These are phyloP conservation scores for Porites rus DNA, from an alignment of 92 coral and sea anemone genomes.

Conservation along the genomic window DNA sequence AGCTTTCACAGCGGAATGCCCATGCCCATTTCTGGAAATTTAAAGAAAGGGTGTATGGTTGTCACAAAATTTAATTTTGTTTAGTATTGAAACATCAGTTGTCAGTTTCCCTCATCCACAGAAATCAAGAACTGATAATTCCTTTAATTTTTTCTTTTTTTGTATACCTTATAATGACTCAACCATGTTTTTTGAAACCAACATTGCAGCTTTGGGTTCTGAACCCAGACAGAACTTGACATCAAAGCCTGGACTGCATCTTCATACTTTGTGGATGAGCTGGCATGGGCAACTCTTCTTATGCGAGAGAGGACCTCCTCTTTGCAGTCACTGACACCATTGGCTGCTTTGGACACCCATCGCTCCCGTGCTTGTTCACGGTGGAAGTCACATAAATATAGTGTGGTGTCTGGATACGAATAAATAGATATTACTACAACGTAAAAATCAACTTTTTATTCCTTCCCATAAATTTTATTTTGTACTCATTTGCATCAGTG, in stretches of 20 bases:
- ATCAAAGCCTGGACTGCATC: constrained; percentile 44
- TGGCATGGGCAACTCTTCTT: constrained; percentile 46
- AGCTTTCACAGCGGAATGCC: constrained; percentile 59
- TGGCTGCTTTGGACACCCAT: constrained; percentile 51
- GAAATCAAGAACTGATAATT: too few species aligned
- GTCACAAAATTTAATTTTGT: too few species aligned
- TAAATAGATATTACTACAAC: too few species aligned
- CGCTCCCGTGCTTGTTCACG: constrained; percentile 61
- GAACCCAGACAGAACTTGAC: background rate
- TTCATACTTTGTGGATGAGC: constrained; percentile 13
- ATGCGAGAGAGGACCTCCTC: constrained; percentile 38
- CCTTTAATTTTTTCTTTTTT: too few species aligned
- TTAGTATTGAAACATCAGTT: too few species aligned
- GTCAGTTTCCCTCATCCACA: too few species aligned
- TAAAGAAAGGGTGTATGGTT: too few species aligned
- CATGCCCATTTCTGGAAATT: constrained; percentile 67
- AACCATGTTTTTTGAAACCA: background rate
- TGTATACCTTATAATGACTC: too few species aligned
- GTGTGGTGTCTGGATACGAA: constrained; percentile 29
- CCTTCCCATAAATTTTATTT: too few species aligned
- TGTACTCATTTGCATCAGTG: too few species aligned
- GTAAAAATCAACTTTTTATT: too few species aligned
- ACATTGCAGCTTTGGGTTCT: background rate
- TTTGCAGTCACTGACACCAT: constrained; percentile 37
- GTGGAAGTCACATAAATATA: constrained; percentile 43